Conservation (phyloP, 2,113 vertebrate species). For the Centropristis striata region DNA sequence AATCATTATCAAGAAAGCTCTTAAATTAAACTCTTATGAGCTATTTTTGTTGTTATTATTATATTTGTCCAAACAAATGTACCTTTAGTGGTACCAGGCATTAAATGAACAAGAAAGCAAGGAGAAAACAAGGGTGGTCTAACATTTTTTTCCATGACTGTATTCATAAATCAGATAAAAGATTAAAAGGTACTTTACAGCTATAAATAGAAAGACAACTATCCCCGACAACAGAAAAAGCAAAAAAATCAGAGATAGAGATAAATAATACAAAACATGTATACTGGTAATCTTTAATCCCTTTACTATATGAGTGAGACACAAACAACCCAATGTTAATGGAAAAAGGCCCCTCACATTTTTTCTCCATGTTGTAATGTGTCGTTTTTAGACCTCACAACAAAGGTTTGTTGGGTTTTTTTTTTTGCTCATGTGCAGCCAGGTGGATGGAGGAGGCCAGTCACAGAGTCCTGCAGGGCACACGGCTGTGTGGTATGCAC, state of each 20-base stretch:
- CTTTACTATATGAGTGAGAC: conserved; percentile 1
- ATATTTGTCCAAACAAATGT: too few species aligned
- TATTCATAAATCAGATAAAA: too few species aligned
- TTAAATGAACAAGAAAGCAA: too few species aligned
- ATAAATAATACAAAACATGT: conserved; percentile 34
- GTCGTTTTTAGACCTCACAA: conserved; percentile 31
- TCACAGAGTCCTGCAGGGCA: conserved; percentile 63
- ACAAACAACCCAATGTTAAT: conserved; percentile 19
- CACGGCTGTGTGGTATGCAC: conserved; percentile 54
- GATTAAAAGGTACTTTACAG: not conserved
- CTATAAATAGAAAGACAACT: not conserved
- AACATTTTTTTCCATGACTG: too few species aligned
- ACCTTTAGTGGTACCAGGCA: too few species aligned
- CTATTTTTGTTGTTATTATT: too few species aligned
- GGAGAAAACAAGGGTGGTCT: too few species aligned
- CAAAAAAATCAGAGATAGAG: not conserved
- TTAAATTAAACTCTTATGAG: too few species aligned
- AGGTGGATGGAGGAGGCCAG: conserved; percentile 60
- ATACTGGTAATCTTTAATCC: conserved; percentile 12
- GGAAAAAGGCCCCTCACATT: conserved; percentile 22
- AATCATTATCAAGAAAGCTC: too few species aligned
- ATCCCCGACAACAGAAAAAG: not conserved
- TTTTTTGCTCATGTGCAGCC: conserved; percentile 7
- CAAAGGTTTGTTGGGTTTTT: conserved; percentile 28
- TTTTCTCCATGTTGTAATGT: conserved; percentile 41